A percentile compares a stretch with the other conserved stretches of the same genome.
phyloP scores from a whole-genome alignment of 1,140 invertebrate genomes.

The Tetranychus urticae region DNA sequence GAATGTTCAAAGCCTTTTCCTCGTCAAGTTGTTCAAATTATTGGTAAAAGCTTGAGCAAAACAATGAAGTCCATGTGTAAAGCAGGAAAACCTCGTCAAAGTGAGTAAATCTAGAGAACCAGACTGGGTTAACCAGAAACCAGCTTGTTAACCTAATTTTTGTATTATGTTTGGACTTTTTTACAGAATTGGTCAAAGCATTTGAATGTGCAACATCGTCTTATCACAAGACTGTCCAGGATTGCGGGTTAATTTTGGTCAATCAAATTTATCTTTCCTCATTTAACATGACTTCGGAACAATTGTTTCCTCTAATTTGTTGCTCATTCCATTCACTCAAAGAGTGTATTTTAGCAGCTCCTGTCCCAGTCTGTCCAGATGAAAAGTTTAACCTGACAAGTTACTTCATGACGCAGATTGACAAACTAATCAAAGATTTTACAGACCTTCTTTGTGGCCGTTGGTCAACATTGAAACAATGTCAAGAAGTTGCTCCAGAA shows the following conservation, averaged over 20 bases:
- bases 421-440: background rate
- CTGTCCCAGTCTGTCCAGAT: background rate
- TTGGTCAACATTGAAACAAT: background rate
- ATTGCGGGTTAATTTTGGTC: background rate
- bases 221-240: background rate
- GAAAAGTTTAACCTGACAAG: background rate
- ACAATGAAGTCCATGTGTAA: background rate
- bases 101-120: background rate
- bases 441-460: background rate
- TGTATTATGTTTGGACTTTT: background rate
- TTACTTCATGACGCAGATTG: background rate
- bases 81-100: background rate
- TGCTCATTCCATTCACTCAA: background rate
- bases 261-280: background rate
- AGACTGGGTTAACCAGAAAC: too few relatives aligned
- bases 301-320: background rate
- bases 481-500: background rate
- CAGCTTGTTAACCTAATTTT: too few relatives aligned
- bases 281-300: background rate
- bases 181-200: background rate
- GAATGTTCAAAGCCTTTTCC: background rate
- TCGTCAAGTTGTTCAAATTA: background rate
- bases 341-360: background rate
- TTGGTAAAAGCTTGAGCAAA: background rate
- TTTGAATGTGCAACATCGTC: background rate